phyloP scores from a whole-genome alignment of 2,113 vertebrate species.

The Tauraco erythrolophus region DNA sequence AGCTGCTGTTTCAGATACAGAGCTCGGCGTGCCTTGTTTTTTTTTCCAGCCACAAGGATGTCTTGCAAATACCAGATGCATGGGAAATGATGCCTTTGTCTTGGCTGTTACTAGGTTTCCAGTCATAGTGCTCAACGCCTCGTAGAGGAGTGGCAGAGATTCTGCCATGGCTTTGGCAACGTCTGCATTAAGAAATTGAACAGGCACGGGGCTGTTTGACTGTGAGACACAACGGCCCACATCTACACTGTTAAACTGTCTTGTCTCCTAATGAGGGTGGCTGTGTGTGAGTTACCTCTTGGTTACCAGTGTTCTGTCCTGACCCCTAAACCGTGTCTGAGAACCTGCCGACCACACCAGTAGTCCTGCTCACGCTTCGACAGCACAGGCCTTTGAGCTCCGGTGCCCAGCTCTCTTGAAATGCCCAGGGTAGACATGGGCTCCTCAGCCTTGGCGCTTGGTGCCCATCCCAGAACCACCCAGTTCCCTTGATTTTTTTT shows the following conservation, averaged over 20 bases:
- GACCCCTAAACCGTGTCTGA: background rate
- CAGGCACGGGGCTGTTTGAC: rapidly evolving
- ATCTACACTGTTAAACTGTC: background rate
- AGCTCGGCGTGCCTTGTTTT: background rate
- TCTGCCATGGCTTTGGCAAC: background rate
- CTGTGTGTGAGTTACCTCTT: background rate
- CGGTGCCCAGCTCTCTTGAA: background rate
- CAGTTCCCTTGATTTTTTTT: background rate
- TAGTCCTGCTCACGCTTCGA: background rate
- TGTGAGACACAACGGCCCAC: background rate
- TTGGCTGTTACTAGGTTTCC: background rate
- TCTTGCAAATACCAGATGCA: background rate
- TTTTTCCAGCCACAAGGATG: background rate
- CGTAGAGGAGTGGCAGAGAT: background rate
- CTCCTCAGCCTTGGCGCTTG: background rate
- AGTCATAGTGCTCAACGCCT: background rate
- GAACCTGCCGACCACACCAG: background rate
- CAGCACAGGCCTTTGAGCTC: background rate
- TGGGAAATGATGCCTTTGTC: background rate
- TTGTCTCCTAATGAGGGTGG: background rate
- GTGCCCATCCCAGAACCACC: background rate
- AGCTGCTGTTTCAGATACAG: background rate
- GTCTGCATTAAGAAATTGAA: background rate
- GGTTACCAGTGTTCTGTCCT: background rate
- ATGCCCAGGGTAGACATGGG: background rate